Evolutionary conservation across 2,113 vertebrate genomes (phyloP).

Genomic region (Bujurquina vittata): DNA sequence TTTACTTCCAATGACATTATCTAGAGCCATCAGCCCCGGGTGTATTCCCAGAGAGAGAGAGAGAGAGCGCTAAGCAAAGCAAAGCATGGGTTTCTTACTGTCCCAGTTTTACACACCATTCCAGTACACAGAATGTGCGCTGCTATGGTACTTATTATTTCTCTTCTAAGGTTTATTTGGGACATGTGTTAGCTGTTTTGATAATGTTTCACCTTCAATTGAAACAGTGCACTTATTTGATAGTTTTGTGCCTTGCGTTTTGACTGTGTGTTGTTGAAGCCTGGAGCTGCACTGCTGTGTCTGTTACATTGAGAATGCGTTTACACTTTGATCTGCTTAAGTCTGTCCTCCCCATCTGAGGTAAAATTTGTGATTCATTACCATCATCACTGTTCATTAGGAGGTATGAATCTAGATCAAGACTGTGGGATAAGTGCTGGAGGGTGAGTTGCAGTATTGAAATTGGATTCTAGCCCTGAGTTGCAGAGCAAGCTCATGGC

Average conservation of each 20-base stretch:
- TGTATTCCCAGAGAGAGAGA: conserved; percentile 48
- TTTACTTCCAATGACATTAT: conserved; percentile 70
- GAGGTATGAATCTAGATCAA: conserved; percentile 26
- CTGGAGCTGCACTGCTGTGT: not conserved
- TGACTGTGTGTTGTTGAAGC: not conserved
- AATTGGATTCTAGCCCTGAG: conserved; percentile 52
- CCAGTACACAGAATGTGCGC: conserved; percentile 14
- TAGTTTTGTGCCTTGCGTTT: not conserved
- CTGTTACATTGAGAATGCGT: not conserved
- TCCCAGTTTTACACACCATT: conserved; percentile 56
- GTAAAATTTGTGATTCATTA: conserved; percentile 33
- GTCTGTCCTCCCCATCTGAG: not conserved
- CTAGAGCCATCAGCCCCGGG: conserved; percentile 56
- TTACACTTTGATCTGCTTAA: conserved; percentile 1
- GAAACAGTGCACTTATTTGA: not conserved
- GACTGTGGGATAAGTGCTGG: conserved; percentile 26
- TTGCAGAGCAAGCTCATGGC: conserved; percentile 40
- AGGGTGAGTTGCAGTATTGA: conserved; percentile 37
- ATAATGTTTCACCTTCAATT: conserved; percentile 12
- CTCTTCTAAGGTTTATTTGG: conserved; percentile 41
- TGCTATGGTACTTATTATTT: conserved; percentile 43
- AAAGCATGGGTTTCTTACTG: conserved; percentile 50
- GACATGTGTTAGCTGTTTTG: conserved; percentile 28
- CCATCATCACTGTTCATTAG: conserved; percentile 27
- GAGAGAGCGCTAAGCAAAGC: conserved; percentile 12